Evolutionary conservation across 2,888 invertebrate genomes (phyloP).

Genomic region (Dexiosoma caninum): DNA sequence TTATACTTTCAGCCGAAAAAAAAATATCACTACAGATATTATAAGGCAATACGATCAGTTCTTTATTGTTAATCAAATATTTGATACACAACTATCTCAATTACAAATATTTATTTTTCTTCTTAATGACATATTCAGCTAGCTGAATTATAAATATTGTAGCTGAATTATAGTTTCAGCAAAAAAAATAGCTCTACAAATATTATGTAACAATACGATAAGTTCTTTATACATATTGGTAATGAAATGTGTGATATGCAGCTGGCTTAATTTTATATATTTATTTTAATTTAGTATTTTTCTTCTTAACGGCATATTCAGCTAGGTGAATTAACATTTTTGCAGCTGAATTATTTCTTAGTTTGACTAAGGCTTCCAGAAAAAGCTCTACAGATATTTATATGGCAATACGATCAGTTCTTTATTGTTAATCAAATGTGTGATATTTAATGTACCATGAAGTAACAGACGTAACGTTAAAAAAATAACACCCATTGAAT

Average conservation of each 20-base stretch:
- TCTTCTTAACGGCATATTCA: neutral
- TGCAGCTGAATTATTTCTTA: neutral
- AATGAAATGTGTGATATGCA: conserved; percentile 74
- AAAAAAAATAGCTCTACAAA: neutral
- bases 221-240: conserved; percentile 42
- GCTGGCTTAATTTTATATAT: no score
- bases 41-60: conserved; percentile 36
- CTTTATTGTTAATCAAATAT: conserved; percentile 68
- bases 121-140: neutral
- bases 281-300: no score
- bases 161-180: neutral
- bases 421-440: conserved; percentile 69
- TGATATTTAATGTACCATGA: conserved; percentile 74
- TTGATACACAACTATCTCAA: conserved; percentile 68
- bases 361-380: neutral
- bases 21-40: neutral
- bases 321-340: conserved; percentile 19
- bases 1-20: no score
- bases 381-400: neutral
- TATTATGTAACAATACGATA: conserved; percentile 32
- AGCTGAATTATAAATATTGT: neutral
- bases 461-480: neutral
- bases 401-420: conserved; percentile 39
- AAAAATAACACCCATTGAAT: conserved; percentile 68
- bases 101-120: no score